Conservation (phyloP, 2,113 vertebrate genomes). For the Epinephelus fuscoguttatus region DNA sequence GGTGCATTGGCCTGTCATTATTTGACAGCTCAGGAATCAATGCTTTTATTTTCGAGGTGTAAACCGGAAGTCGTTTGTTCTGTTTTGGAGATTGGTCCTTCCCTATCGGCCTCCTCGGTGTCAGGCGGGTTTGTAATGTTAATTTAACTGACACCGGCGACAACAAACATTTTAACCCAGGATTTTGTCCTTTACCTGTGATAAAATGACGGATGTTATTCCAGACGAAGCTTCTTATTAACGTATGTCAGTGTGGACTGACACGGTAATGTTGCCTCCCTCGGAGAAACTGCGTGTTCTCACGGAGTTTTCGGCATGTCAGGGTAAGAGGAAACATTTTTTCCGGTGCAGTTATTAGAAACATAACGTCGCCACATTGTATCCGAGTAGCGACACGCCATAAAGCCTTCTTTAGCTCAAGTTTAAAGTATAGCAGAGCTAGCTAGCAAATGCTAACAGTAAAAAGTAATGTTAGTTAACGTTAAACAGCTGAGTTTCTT, state of each 20-base stretch:
- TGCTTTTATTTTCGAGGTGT: slow-evolving; percentile 48
- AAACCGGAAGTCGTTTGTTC: slow-evolving; percentile 27
- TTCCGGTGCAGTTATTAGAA: neutral
- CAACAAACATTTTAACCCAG: neutral
- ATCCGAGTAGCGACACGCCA: neutral
- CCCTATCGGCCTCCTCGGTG: slow-evolving; percentile 48
- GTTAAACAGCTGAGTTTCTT: neutral
- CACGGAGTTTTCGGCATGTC: slow-evolving; percentile 64
- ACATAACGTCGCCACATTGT: neutral
- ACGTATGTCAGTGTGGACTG: neutral
- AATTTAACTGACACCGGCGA: slow-evolving; percentile 35
- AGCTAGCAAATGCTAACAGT: neutral
- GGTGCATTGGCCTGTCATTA: too few relatives aligned
- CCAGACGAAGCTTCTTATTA: neutral
- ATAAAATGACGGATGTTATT: neutral
- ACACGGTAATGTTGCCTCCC: slow-evolving; percentile 42
- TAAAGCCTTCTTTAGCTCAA: neutral
- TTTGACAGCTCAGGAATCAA: neutral
- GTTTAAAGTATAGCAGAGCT: neutral
- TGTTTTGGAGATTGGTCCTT: neutral
- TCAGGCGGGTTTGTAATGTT: slow-evolving; percentile 13
- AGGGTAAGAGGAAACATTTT: slow-evolving; percentile 60
- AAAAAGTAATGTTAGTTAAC: neutral
- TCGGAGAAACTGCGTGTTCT: slow-evolving; percentile 53
- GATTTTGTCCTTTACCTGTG: neutral